Evolutionary conservation across 1,140 invertebrate species (phyloP).

Genomic region (Ephestia elutella): DNA sequence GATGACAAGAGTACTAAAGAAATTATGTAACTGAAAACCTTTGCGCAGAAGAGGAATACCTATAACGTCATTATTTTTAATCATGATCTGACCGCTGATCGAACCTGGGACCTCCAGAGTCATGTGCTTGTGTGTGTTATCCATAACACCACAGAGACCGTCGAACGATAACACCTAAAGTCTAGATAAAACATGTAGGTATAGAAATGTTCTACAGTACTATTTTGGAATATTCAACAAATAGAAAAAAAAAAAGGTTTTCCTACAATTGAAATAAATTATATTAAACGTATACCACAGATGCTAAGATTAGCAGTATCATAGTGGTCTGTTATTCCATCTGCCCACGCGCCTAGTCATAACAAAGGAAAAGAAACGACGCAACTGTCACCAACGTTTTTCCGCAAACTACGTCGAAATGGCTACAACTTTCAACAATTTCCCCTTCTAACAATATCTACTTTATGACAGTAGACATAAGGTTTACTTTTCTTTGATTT

Average conservation of each 20-base stretch:
- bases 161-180: too few relatives aligned
- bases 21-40: too few relatives aligned
- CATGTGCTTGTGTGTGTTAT: too few relatives aligned
- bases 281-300: neutral
- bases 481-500: conserved; percentile 33
- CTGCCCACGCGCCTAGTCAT: conserved; percentile 49
- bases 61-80: too few relatives aligned
- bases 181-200: too few relatives aligned
- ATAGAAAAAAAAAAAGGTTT: neutral
- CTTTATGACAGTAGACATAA: conserved; percentile 24
- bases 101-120: too few relatives aligned
- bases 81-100: too few relatives aligned
- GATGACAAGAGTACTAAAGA: too few relatives aligned
- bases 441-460: conserved; percentile 6
- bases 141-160: too few relatives aligned
- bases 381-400: conserved; percentile 54
- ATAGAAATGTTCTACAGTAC: too few relatives aligned
- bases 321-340: conserved; percentile 44
- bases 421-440: conserved; percentile 30
- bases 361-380: conserved; percentile 48
- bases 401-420: conserved; percentile 41
- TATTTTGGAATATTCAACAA: too few relatives aligned
- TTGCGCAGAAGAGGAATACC: too few relatives aligned
- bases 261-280: neutral
- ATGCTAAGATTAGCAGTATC: conserved; percentile 11